Evolutionary conservation across 2,113 vertebrate genomes (phyloP).

Genomic region (Neotragus moschatus): DNA sequence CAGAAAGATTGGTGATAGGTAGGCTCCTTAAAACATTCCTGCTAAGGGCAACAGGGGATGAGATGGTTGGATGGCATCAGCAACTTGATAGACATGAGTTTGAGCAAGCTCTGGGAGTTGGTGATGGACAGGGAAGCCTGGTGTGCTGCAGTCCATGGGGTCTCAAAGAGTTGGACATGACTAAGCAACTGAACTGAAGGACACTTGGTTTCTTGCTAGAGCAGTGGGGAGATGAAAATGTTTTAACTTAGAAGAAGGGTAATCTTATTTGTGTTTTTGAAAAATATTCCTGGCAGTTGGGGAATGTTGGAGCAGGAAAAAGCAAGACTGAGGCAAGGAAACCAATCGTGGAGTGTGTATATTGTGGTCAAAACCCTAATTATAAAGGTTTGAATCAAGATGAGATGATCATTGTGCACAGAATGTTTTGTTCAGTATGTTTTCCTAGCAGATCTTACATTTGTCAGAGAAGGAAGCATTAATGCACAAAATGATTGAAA

Average conservation of each 20-base stretch:
- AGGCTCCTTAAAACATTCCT: background rate
- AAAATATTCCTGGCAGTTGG: background rate
- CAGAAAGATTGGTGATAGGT: background rate
- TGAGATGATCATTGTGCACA: background rate
- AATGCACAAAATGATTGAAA: background rate
- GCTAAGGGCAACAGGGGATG: background rate
- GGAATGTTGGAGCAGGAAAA: background rate
- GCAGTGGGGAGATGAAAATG: background rate
- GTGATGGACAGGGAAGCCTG: background rate
- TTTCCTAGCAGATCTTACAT: background rate
- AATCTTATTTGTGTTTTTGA: background rate
- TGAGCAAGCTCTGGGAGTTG: background rate
- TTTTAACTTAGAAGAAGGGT: background rate
- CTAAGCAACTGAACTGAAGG: background rate
- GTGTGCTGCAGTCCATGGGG: background rate
- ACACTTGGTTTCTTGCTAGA: background rate
- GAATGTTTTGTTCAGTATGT: background rate
- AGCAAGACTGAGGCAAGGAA: background rate
- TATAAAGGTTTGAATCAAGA: background rate
- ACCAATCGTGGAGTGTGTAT: background rate
- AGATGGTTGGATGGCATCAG: background rate
- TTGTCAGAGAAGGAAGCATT: conserved; percentile 1
- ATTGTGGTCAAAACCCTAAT: background rate
- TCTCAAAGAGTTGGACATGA: background rate
- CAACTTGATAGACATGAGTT: background rate